These are phyloP conservation scores for Eospalax fontanierii DNA, from an alignment of 2,797 vertebrate genomes.

Conservation along the genomic window DNA sequence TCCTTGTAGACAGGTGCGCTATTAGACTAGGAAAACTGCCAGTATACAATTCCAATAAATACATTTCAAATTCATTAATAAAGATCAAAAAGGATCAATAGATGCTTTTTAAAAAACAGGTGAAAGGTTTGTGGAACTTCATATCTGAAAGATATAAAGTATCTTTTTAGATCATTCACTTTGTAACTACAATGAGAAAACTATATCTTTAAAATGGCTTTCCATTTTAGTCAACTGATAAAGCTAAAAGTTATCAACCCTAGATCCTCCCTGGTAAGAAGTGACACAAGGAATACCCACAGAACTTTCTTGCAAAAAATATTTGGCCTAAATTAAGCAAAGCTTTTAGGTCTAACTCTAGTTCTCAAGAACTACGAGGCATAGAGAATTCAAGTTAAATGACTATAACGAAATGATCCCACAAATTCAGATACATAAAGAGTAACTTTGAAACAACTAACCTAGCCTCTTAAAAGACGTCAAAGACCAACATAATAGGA, in stretches of 20 bases:
- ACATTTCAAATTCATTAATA: conserved; percentile 21
- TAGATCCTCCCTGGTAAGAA: conserved; percentile 28
- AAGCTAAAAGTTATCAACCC: neutral
- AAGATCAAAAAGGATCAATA: neutral
- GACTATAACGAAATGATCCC: neutral
- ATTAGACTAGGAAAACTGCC: conserved; percentile 17
- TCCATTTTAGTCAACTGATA: conserved; percentile 27
- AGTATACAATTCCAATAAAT: neutral
- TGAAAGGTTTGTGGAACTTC: neutral
- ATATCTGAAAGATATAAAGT: conserved; percentile 57
- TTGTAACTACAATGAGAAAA: conserved; percentile 39
- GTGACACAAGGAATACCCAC: conserved; percentile 29
- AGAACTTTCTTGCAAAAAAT: conserved; percentile 64
- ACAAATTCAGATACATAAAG: conserved; percentile 15
- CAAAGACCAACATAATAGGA: neutral
- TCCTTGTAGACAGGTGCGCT: conserved; percentile 30
- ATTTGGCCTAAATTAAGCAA: conserved; percentile 10
- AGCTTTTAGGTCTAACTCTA: conserved; percentile 26
- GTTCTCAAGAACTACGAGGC: conserved; percentile 15
- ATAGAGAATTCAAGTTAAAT: conserved; percentile 47
- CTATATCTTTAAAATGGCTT: conserved; percentile 41
- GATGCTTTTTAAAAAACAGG: neutral
- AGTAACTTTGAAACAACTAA: neutral
- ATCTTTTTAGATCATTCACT: conserved; percentile 2
- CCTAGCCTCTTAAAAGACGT: neutral